Evolutionary conservation across 2,888 invertebrate species (phyloP), one percentile per base, ranked within the genome.

Genomic region (Octodonta nipae): DNA sequence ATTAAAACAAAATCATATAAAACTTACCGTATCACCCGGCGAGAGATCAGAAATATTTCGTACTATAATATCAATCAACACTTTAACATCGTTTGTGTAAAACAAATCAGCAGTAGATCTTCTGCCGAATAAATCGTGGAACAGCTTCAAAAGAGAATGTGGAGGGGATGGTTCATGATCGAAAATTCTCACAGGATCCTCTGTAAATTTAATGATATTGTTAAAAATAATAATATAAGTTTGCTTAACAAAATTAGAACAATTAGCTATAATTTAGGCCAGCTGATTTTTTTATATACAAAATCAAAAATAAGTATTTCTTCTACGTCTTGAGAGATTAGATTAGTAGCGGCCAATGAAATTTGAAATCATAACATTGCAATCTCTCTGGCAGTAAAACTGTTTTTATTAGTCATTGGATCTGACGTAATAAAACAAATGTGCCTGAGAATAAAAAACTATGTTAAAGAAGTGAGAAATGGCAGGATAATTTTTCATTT

Each of bases 31-130:
- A 58, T 92, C 91, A 14, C 87, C 88, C 4, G 89, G 76, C 26
- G 86, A 81, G 39, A 92, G 69, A 61, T 95, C 92, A 2, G 86
- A 79, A 14, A 95, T 70, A 60, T 91, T 88, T 29, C 93, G 69
- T 30, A 89, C 78, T 33, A 92, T 77, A 52, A 95, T 92, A 56
- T 93, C 95, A 40, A 93, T 80, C 36, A 93, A 71, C 26, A 93
- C 93, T 63, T 85, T 87, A 25, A 85, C 78, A 56, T 95, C 95
- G 54, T 93, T 95, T 1, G 91, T 88, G 61, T 95, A 95, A 63
- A 93, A 87, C 41, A 92, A 71, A 44, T 76, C 73, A 0, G 92
- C 84, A 1, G 91, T 88, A 42, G 73, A 70, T 43, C 74, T 71
- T 45, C 73, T 73, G 40, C 76, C 76, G 60, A 91, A 91, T 43